A percentile compares a stretch with the other conserved stretches of the same genome.
Evolutionary conservation across 2,113 vertebrate genomes (phyloP).

Genomic region (Suncus etruscus): DNA sequence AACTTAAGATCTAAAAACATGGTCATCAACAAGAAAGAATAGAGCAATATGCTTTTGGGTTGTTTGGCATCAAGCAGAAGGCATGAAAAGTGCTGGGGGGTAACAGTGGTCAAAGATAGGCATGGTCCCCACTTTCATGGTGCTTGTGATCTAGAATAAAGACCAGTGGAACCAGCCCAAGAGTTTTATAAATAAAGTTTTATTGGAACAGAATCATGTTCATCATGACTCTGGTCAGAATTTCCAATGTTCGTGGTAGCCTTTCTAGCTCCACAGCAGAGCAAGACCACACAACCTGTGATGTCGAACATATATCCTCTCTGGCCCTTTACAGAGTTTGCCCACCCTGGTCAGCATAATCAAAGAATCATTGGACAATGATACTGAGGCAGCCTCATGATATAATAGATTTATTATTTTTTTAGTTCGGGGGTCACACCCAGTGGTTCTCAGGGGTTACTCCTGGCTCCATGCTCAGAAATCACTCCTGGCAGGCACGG

Average conservation of each 20-base stretch:
- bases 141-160: not conserved
- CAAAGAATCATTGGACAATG: not conserved
- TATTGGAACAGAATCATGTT: not conserved
- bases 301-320: not conserved
- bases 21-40: not conserved
- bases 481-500: too few relatives aligned
- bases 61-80: not conserved
- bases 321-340: not conserved
- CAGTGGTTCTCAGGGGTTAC: too few relatives aligned
- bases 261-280: not conserved
- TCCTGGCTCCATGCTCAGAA: too few relatives aligned
- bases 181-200: constrained; percentile 11
- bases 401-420: too few relatives aligned
- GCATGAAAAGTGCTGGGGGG: not conserved
- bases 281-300: not conserved
- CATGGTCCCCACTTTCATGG: not conserved
- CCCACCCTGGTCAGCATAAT: not conserved
- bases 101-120: not conserved
- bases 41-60: not conserved
- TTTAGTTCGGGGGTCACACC: too few relatives aligned
- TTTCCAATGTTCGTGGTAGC: not conserved
- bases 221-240: too few relatives aligned
- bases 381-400: too few relatives aligned
- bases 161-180: not conserved
- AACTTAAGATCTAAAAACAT: not conserved